Base-by-base conservation (phyloP, 2,797 vertebrate genomes). In the Taenioides sp. region DNA sequence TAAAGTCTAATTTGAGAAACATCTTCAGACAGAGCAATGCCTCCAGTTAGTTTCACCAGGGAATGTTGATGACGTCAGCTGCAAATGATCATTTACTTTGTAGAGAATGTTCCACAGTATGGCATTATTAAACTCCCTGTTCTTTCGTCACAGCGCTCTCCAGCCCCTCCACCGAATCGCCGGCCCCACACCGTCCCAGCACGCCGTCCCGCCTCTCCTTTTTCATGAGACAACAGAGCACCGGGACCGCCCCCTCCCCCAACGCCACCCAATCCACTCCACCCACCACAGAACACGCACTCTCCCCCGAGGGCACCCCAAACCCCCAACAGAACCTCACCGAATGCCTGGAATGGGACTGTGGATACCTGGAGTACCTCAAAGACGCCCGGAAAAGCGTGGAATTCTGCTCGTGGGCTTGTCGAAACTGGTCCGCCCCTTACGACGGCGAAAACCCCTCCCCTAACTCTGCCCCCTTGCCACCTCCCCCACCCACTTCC, bases 291-390 rank as follows among this genome's bases (percentile, higher is more conserved):
- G 93, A 94, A 37, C 81, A 66, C 59, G 71, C 85, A 0, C 80
- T 93, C 1, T 88, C 95, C 0, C 72, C 92, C 0, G 93, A 95
- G 57, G 16, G 25, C 43, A 97, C 97, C 86, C 96, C 96, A 0
- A 69, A 91, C 74, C 95, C 94, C 85, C 84, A 88, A 72, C 76
- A 82, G 23, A 81, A 78, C 7, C 23, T 73, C 69, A 72, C 84
- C 0, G 93, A 92, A 60, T 49, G 86, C 79, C 79, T 95, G 0
- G 96, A 96, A 71, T 93, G 95, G 90, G 96, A 98, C 66, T 90
- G 93, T 0, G 97, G 96, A 52, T 99, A 98, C 91, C 88, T 99
- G 86, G 96, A 98, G 52, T 99, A 99, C 88, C 94, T 99, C 74
- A 94, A 90, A 71, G 97, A 98, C 0, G 96, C 96, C 0, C 94